Percentiles rank a stretch among this genome's conserved stretches.
phyloP scores from a whole-genome alignment of 2,888 invertebrate species.

The Ophion ellenae region DNA sequence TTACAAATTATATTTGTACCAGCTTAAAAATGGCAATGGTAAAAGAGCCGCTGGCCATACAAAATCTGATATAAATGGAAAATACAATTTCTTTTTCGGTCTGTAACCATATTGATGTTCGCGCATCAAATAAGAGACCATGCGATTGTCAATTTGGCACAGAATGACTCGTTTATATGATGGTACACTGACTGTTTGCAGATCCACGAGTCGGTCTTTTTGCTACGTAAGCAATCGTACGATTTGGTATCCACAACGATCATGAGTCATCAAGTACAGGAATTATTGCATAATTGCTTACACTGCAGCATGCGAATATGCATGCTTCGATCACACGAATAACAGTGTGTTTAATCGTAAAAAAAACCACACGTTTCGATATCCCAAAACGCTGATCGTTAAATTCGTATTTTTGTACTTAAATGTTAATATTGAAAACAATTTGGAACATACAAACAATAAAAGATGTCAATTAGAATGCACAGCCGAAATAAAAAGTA shows the following conservation, averaged over 20 bases:
- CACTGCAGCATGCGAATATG: neutral
- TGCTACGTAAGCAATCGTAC: slow-evolving; percentile 29
- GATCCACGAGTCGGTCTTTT: slow-evolving; percentile 7
- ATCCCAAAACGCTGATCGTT: neutral
- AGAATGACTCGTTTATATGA: neutral
- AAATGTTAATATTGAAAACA: no score
- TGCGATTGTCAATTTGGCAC: neutral
- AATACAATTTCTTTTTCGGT: no score
- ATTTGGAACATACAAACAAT: no score
- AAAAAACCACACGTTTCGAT: neutral
- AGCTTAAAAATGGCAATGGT: no score
- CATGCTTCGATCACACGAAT: neutral
- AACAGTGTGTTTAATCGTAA: neutral
- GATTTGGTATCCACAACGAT: slow-evolving; percentile 17
- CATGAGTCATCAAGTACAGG: slow-evolving; percentile 55
- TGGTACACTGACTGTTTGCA: slow-evolving; percentile 1
- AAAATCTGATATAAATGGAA: no score
- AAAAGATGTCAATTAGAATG: no score
- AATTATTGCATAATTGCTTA: slow-evolving; percentile 47
- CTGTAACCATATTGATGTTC: neutral
- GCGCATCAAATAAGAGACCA: neutral
- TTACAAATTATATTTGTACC: no score
- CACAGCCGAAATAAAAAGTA: no score
- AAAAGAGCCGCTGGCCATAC: no score
- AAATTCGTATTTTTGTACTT: neutral